Evolutionary conservation across 92 coral and sea anemone genomes (phyloP).

Genomic region (Blastomussa wellsi): DNA sequence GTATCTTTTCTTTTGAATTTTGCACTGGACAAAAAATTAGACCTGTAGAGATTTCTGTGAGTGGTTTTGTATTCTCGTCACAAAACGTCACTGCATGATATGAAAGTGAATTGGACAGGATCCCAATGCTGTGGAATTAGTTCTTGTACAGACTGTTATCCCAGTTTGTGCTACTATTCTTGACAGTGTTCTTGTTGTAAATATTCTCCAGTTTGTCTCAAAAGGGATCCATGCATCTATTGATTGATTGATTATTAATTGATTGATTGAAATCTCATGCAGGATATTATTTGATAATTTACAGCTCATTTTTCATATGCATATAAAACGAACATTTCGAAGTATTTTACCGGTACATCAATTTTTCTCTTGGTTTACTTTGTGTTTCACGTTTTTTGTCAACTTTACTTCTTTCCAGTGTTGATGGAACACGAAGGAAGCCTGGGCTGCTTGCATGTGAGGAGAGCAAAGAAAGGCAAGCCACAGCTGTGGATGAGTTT

Average conservation of each 20-base stretch:
- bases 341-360: too few species aligned
- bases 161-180: not conserved
- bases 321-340: too few species aligned
- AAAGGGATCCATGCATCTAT: not conserved
- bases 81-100: too few species aligned
- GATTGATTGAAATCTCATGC: too few species aligned
- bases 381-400: too few species aligned
- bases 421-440: too few species aligned
- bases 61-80: not conserved
- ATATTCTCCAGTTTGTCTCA: conserved; percentile 2
- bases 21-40: not conserved
- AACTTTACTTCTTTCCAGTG: too few species aligned
- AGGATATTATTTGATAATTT: too few species aligned
- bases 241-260: not conserved
- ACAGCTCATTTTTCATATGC: too few species aligned
- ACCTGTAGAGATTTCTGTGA: not conserved
- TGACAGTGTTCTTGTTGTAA: conserved; percentile 4
- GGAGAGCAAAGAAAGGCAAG: conserved; percentile 46
- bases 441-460: conserved; percentile 9
- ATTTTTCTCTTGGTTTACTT: too few species aligned
- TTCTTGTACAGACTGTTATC: not conserved
- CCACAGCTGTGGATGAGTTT: conserved; percentile 19
- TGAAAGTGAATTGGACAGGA: not conserved
- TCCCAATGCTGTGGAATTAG: not conserved
- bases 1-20: not conserved